phyloP scores from a whole-genome alignment of 2,113 vertebrate species.

The Datnioides undecimradiatus region DNA sequence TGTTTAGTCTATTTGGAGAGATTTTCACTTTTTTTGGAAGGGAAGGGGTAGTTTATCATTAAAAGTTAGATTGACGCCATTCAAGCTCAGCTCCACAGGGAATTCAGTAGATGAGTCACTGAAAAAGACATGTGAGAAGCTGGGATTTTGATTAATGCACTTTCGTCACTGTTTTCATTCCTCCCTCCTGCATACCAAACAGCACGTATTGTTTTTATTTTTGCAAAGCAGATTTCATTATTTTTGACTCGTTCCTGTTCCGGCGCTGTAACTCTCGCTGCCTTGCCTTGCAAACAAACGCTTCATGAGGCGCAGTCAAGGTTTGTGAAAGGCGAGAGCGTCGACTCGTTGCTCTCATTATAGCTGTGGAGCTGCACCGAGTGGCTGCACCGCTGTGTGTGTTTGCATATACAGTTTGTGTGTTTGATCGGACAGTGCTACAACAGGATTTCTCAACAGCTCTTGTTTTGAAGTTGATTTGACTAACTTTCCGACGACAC shows the following conservation, averaged over 20 bases:
- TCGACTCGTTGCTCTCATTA: constrained; percentile 42
- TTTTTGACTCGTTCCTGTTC: background rate
- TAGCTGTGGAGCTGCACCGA: constrained; percentile 42
- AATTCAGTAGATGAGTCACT: background rate
- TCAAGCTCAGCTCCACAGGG: constrained; percentile 15
- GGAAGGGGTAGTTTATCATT: background rate
- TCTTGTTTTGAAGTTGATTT: constrained; percentile 53
- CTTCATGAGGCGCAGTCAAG: constrained; percentile 33
- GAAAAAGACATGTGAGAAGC: constrained; percentile 15
- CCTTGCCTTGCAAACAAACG: constrained; percentile 37
- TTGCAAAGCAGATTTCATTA: background rate
- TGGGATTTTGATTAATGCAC: constrained; percentile 12
- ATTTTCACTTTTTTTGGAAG: background rate
- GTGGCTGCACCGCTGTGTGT: too few species aligned
- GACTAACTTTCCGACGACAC: constrained; percentile 38
- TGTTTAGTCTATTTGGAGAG: constrained; percentile 5
- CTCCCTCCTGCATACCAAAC: background rate
- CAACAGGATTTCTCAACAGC: constrained; percentile 27
- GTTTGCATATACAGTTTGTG: too few species aligned
- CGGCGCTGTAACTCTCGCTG: background rate
- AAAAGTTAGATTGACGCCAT: constrained; percentile 42
- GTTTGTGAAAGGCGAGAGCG: constrained; percentile 32
- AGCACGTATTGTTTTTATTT: background rate
- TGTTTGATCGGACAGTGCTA: constrained; percentile 5
- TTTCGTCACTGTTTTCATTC: background rate